Base-by-base conservation (phyloP, 2,888 invertebrate species). In the Netelia melanura region DNA sequence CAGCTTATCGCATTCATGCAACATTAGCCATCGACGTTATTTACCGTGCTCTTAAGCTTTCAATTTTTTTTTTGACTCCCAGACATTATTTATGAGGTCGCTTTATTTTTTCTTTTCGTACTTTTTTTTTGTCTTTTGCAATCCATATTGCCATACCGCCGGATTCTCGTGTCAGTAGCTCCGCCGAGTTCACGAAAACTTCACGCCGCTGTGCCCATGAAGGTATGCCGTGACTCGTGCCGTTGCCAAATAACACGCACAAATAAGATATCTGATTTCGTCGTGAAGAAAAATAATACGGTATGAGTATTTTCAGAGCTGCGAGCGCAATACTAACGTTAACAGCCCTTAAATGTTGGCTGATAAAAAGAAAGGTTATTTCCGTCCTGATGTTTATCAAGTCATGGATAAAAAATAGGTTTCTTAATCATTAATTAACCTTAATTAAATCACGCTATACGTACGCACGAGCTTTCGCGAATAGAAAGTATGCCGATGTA, bases 1-100 rank as follows among this genome's bases (percentile, higher is more conserved):
- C 89, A 88, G 92, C 92, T 93, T 93, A 93, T 93, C 93, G 92
- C 91, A 90, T 93, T 93, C 93, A 93, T 93, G 93, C 92, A 93
- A 93, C 93, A 93, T 93, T 93, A 93, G 91, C 90, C 91, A 91
- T 90, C 87, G 86, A 87, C 90, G 90, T 91, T 93, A 93, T 93
- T 93, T 91, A 93, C 91, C 89, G 88, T 87, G 86, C 88, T 88
- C 88, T 89, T 86, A 84, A 89, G 86, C 87, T 89, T 89, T 88
- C 88, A 88, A 88, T 88, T 88, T 90, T 90, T 85, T 85, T 86
- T 74, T 71, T 30, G 79, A 85, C 88, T 87, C 38, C 23, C 62
- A 48, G 56, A 72, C 76, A 80, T 72, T 80, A 82, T 85, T 85
- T 82, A 85, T 71, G 79, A 85, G 74, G 44, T 10, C 11, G 17